Conservation (phyloP, 35 echinoderm and acorn worm species). For the Diadema setosum region DNA sequence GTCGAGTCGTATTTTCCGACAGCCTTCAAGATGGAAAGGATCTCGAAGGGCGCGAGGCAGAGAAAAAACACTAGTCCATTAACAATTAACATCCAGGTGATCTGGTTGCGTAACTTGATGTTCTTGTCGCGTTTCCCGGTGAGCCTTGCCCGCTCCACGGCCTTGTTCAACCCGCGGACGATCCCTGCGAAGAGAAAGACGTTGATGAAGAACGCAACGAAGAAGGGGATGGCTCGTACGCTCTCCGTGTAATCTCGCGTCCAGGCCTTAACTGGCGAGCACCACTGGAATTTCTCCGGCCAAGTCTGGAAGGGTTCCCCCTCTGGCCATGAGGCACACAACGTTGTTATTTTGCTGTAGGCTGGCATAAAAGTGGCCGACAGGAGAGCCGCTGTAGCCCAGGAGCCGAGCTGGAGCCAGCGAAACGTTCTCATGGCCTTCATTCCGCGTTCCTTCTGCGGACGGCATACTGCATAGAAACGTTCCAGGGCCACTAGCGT, state of each 20-base stretch:
- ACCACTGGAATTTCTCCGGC: neutral
- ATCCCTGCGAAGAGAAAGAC: slow-evolving; percentile 56
- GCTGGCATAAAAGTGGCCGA: slow-evolving; percentile 67
- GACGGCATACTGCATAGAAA: slow-evolving; percentile 60
- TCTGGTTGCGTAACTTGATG: slow-evolving; percentile 71
- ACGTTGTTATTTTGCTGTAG: neutral
- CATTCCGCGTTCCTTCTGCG: slow-evolving; percentile 29
- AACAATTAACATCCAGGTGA: slow-evolving; percentile 84
- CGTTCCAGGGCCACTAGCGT: slow-evolving; percentile 71
- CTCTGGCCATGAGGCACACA: neutral
- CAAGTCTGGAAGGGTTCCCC: neutral
- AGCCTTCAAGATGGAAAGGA: slow-evolving; percentile 32
- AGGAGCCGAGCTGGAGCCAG: slow-evolving; percentile 28
- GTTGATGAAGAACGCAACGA: slow-evolving; percentile 46
- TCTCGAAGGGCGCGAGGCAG: slow-evolving; percentile 55
- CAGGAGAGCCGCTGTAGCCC: slow-evolving; percentile 26
- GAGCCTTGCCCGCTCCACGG: slow-evolving; percentile 35
- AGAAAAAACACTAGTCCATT: slow-evolving; percentile 71
- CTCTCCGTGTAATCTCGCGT: slow-evolving; percentile 17
- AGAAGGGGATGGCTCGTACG: slow-evolving; percentile 67
- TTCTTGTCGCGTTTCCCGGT: slow-evolving; percentile 60
- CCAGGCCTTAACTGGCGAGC: neutral
- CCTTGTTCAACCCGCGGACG: slow-evolving; percentile 17
- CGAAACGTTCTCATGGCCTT: slow-evolving; percentile 23
- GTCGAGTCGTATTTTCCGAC: neutral